Base-by-base conservation (phyloP, 2,888 invertebrate genomes). In the Entomobrya multifasciata region DNA sequence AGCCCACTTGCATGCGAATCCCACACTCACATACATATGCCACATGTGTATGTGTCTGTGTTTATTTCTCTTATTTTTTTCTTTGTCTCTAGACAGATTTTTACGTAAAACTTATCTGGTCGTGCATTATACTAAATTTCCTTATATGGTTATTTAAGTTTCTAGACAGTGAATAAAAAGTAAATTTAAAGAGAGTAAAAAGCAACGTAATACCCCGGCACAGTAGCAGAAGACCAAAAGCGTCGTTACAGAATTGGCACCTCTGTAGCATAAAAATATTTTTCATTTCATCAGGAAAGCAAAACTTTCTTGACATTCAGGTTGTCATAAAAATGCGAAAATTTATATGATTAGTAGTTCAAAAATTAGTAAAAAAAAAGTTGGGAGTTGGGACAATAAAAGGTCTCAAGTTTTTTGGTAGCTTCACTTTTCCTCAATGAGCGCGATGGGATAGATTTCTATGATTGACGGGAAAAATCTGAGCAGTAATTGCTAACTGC, bases 1-100 rank as follows among this genome's bases (percentile, higher is more conserved):
- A 79, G 86, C 74, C 79, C 79, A 86, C 86, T 86, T 86, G 74
- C 86, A 86, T 86, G 86, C 86, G 74, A 86, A 74, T 86, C 86
- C 79, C 86, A 86, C 79, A 79, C 27, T 25, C 49, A 49, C 60
- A 41, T 36, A 25, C n/a, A n/a, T 47, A 17, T 47, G 79, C 8
- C 36, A 36, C 8, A 8, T 60, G 27, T 62, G 55, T 55, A 17
- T 15, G 36, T 4, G 52, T n/a, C 8, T n/a, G 36, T n/a, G 30
- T 47, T 1, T n/a, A 11, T n/a, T 5, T 36, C 20, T 36, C 36
- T 36, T 36, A 6, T 36, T 36, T 6, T 36, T 6, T 36, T 36
- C 8, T 36, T 36, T 36, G 8, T 36, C 8, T 36, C 8, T 36
- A 36, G 13, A 70, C 36, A 36, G 36, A 36, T 36, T 36, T 36